These are phyloP conservation scores for Camponotus fellah DNA, from an alignment of 2,888 invertebrate genomes.

Conservation along the genomic window DNA sequence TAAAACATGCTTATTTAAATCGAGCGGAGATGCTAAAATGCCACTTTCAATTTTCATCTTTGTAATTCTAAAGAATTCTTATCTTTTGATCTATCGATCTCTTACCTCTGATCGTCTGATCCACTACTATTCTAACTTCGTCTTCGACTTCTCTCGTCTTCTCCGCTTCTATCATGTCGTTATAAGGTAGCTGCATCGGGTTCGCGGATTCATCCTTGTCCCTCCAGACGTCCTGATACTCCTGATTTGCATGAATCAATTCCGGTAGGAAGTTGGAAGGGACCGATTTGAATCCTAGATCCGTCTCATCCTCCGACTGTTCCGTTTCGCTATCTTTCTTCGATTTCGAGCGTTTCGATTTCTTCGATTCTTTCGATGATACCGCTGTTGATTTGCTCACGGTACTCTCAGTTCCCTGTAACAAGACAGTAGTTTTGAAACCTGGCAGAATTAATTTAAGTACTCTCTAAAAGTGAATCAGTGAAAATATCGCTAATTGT, in stretches of 20 bases:
- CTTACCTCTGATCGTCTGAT: slow-evolving; percentile 90
- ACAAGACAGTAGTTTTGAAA: neutral
- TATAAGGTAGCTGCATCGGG: slow-evolving; percentile 92
- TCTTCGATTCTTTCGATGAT: slow-evolving; percentile 92
- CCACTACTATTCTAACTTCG: slow-evolving; percentile 93
- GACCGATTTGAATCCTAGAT: slow-evolving; percentile 89
- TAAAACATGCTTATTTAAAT: neutral
- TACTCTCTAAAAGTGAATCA: no score
- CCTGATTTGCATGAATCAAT: slow-evolving; percentile 91
- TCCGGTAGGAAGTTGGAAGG: slow-evolving; percentile 92
- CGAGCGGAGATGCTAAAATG: neutral
- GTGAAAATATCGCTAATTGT: no score
- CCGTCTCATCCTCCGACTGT: slow-evolving; percentile 89
- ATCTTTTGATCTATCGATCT: neutral
- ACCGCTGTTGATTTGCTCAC: slow-evolving; percentile 92
- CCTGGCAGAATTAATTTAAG: neutral
- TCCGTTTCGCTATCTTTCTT: slow-evolving; percentile 88
- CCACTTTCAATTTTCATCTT: neutral
- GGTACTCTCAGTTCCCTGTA: slow-evolving; percentile 91
- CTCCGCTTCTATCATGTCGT: slow-evolving; percentile 94
- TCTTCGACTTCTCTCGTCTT: slow-evolving; percentile 94
- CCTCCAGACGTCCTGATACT: slow-evolving; percentile 95
- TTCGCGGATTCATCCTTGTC: slow-evolving; percentile 92
- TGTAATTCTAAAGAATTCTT: neutral
- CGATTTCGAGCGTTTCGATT: slow-evolving; percentile 91